A percentile compares a stretch with the other conserved stretches of the same genome.
Evolutionary conservation across 1,140 invertebrate genomes (phyloP).

Genomic region (Sarcophaga bullata): DNA sequence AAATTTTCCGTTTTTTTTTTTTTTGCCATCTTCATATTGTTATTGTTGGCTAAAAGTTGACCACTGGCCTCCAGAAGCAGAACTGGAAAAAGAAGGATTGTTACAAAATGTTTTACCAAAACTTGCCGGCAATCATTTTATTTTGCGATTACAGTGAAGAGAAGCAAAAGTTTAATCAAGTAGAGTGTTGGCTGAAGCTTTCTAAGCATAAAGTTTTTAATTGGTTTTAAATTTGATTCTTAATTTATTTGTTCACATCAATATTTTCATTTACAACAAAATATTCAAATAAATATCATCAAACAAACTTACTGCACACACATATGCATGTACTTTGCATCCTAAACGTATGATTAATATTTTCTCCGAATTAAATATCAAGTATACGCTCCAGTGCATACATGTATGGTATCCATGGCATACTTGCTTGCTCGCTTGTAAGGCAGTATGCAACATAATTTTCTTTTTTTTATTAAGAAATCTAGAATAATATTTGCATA

Average conservation of each 20-base stretch:
- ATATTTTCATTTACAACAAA: no score
- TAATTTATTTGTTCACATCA: no score
- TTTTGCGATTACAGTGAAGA: background rate
- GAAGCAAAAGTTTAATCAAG: background rate
- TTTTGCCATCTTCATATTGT: background rate
- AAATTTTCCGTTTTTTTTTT: background rate
- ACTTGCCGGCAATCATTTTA: background rate
- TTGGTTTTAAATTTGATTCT: no score
- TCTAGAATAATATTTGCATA: no score
- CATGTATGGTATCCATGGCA: no score
- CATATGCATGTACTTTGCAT: background rate
- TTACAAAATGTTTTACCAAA: background rate
- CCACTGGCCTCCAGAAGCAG: background rate
- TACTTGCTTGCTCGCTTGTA: background rate
- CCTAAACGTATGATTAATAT: constrained; percentile 20
- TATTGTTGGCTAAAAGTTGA: background rate
- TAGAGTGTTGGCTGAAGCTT: background rate
- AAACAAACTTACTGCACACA: no score
- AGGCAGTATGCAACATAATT: no score
- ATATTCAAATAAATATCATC: no score
- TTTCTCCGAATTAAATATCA: constrained; percentile 14
- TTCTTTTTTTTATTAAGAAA: no score
- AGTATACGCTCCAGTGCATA: constrained; percentile 10
- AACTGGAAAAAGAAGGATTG: background rate
- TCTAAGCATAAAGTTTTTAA: background rate